phyloP scores from a whole-genome alignment of 2,888 invertebrate species.

The Thelaira solivaga region DNA sequence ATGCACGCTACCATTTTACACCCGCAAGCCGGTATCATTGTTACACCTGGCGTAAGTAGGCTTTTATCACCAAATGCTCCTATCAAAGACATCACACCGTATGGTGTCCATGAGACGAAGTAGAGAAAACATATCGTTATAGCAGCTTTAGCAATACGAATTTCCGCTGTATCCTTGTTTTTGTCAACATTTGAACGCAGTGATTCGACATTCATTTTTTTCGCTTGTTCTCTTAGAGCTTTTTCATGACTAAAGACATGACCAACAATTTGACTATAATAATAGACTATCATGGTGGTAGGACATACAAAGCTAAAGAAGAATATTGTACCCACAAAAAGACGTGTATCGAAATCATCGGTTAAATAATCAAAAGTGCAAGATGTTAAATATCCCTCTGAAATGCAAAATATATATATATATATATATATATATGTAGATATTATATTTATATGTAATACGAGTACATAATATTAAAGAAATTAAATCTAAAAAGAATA shows the following conservation, averaged over 20 bases:
- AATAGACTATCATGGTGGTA: slow-evolving; percentile 86
- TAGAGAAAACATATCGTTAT: slow-evolving; percentile 91
- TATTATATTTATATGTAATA: too few species aligned
- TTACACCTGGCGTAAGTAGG: slow-evolving; percentile 84
- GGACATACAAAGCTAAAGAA: slow-evolving; percentile 87
- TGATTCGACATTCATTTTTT: slow-evolving; percentile 94
- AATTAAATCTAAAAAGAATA: too few species aligned
- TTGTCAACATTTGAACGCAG: slow-evolving; percentile 83
- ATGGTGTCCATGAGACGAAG: slow-evolving; percentile 93
- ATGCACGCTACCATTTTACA: slow-evolving; percentile 94
- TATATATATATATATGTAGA: neutral
- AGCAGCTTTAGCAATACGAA: slow-evolving; percentile 91
- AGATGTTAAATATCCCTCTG: slow-evolving; percentile 93
- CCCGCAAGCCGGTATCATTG: slow-evolving; percentile 91
- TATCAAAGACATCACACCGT: slow-evolving; percentile 88
- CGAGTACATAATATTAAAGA: too few species aligned
- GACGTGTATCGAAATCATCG: slow-evolving; percentile 86
- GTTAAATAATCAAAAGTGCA: slow-evolving; percentile 90
- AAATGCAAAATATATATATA: slow-evolving; percentile 50
- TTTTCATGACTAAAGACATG: slow-evolving; percentile 93
- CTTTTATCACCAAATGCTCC: slow-evolving; percentile 87
- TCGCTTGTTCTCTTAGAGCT: slow-evolving; percentile 87
- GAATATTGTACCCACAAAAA: slow-evolving; percentile 88
- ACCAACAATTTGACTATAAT: slow-evolving; percentile 90
- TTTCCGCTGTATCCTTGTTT: slow-evolving; percentile 84